Evolutionary conservation across 2,113 vertebrate species (phyloP).

Genomic region (Hippolais icterina): DNA sequence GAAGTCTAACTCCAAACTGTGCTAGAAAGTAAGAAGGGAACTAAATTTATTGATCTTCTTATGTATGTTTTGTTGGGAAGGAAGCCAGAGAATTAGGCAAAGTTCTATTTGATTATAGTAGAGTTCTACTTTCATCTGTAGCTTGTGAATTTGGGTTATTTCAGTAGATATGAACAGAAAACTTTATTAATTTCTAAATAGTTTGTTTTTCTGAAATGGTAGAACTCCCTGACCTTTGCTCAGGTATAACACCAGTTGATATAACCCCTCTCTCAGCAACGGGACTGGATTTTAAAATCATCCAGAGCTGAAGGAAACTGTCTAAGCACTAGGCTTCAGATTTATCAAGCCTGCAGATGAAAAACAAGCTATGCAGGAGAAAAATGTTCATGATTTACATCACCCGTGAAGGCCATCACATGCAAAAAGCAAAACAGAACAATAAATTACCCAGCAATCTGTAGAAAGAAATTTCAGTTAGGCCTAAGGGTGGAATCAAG

Average conservation of each 20-base stretch:
- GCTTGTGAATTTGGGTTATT: not conserved
- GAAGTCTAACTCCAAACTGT: not conserved
- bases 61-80: not conserved
- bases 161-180: not conserved
- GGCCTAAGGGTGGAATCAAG: not conserved
- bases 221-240: not conserved
- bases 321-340: not conserved
- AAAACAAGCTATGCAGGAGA: not conserved
- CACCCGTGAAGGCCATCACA: not conserved
- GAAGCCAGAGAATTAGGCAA: not conserved
- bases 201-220: not conserved
- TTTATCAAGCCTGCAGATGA: not conserved
- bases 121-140: not conserved
- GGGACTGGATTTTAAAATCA: not conserved
- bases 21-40: not conserved
- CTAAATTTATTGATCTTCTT: not conserved
- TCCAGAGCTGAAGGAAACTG: not conserved
- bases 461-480: not conserved
- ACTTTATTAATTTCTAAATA: not conserved
- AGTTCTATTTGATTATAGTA: not conserved
- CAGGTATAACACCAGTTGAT: not conserved
- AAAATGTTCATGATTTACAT: slow-evolving; percentile 7
- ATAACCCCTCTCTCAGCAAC: not conserved
- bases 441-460: slow-evolving; percentile 9
- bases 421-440: slow-evolving; percentile 23